Evolutionary conservation across 1,140 invertebrate species (phyloP).

Genomic region (Neuroterus valhalla): DNA sequence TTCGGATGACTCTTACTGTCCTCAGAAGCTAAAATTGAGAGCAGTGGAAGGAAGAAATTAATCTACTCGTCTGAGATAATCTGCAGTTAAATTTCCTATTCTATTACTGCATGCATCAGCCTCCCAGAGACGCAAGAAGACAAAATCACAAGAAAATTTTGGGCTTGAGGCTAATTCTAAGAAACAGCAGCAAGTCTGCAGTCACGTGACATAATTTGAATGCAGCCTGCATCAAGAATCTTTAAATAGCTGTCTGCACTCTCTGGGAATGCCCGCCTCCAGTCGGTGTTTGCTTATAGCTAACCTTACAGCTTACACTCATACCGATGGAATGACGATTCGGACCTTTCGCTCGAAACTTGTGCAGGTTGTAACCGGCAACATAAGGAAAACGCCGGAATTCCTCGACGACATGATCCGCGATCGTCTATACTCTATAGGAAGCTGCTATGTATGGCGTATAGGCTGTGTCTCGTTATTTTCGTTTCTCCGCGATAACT

Average conservation of each 20-base stretch:
- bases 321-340: too few species aligned
- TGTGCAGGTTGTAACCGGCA: too few species aligned
- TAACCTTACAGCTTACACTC: too few species aligned
- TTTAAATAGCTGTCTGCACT: slow-evolving; percentile 51
- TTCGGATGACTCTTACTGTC: background rate
- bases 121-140: background rate
- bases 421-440: too few species aligned
- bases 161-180: slow-evolving; percentile 30
- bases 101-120: background rate
- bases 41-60: too few species aligned
- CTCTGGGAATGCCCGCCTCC: background rate
- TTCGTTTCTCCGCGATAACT: too few species aligned
- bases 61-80: background rate
- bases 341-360: too few species aligned
- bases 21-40: too few species aligned
- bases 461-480: too few species aligned
- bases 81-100: background rate
- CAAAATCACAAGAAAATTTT: background rate
- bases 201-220: slow-evolving; percentile 50
- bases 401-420: too few species aligned
- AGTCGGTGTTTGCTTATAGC: background rate
- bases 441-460: too few species aligned
- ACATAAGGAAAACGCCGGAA: too few species aligned
- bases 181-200: slow-evolving; percentile 43
- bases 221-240: slow-evolving; percentile 45